A percentile compares a stretch with the other conserved stretches of the same genome.
Evolutionary conservation across 2,113 vertebrate species (phyloP).

Genomic region (Macaca mulatta): DNA sequence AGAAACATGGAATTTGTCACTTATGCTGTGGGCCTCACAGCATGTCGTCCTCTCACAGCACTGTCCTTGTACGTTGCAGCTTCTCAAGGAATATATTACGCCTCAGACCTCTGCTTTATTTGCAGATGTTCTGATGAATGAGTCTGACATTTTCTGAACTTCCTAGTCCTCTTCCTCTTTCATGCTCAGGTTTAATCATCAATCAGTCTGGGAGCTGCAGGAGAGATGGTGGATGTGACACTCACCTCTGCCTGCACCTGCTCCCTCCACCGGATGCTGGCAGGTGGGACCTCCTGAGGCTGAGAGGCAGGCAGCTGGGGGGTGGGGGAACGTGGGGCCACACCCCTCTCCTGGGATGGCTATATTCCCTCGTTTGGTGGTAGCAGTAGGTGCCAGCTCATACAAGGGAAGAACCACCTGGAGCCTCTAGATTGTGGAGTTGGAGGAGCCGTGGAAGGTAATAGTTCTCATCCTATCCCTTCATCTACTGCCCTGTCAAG

Average conservation of each 20-base stretch:
- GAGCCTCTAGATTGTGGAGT: neutral
- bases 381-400: neutral
- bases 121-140: conserved; percentile 17
- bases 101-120: neutral
- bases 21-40: neutral
- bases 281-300: neutral
- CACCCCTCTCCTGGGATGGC: neutral
- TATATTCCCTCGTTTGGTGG: neutral
- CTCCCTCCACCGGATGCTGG: neutral
- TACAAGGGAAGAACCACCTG: neutral
- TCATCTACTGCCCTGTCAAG: neutral
- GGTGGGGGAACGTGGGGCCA: neutral
- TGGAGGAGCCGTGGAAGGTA: neutral
- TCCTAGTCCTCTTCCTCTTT: neutral
- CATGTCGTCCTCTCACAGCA: neutral
- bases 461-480: neutral
- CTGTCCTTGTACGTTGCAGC: neutral
- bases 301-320: neutral
- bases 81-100: neutral
- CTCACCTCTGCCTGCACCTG: neutral
- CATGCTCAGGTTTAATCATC: neutral
- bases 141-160: neutral
- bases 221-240: neutral
- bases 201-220: neutral
- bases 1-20: neutral